Conservation (phyloP, 2,797 vertebrate species). For the Thalassophryne amazonica region DNA sequence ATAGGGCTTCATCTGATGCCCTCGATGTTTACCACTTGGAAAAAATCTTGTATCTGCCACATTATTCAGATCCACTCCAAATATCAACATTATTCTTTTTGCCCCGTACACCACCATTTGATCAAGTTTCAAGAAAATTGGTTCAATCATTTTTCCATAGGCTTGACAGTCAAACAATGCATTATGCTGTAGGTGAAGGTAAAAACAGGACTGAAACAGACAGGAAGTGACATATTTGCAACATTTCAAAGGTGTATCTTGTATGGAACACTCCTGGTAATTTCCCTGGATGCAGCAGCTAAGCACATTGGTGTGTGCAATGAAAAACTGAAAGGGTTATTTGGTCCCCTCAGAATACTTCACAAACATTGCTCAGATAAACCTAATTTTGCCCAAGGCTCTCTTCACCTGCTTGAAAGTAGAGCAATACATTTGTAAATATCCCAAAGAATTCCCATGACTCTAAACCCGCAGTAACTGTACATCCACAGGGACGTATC, state of each 20-base stretch:
- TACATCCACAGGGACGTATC: constrained; percentile 72
- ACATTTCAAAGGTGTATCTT: constrained; percentile 64
- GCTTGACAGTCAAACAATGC: no score
- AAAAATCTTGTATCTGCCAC: no score
- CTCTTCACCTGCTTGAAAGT: constrained; percentile 77
- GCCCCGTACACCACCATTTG: no score
- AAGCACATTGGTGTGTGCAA: constrained; percentile 67
- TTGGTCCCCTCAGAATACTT: constrained; percentile 64
- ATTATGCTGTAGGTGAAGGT: no score
- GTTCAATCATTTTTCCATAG: no score
- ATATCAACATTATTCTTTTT: no score
- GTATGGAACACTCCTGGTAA: constrained; percentile 70
- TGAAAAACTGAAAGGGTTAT: constrained; percentile 72
- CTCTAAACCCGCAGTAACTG: constrained; percentile 50
- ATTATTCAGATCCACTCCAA: no score
- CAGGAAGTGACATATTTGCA: constrained; percentile 52
- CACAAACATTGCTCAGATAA: constrained; percentile 74
- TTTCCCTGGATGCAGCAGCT: constrained; percentile 72
- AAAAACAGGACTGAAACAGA: neutral
- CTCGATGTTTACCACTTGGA: no score
- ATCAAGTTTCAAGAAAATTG: no score
- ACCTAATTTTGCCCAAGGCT: constrained; percentile 83
- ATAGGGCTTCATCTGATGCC: no score
- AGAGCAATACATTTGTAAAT: constrained; percentile 75
- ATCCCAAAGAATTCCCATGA: constrained; percentile 53